Evolutionary conservation across 92 coral and sea anemone species (phyloP), one percentile per base, ranked within the genome.

Genomic region (Palythoa heliodiscus): DNA sequence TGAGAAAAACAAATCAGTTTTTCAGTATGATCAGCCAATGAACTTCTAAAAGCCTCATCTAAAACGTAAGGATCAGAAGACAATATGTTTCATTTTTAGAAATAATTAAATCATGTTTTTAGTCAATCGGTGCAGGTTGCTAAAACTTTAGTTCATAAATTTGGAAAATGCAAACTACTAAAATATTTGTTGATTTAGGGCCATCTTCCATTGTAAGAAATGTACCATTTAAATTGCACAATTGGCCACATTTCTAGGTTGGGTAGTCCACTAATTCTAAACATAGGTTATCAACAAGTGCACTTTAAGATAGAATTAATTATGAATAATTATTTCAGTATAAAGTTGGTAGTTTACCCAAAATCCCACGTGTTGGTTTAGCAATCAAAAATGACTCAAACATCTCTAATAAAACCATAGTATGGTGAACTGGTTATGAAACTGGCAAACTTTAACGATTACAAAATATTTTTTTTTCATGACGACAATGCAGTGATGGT

Each of bases 21-120:
- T 63, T 63, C 53, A 63, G 40, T 25, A 64, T 64, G 74, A 14
- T 23, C 84, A 64, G 72, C 84, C 48, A 37, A 66, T 64, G 72
- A 80, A 80, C 74, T 16, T 69, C 52, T 66, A 48, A 24, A 64
- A 64, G 74, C 84, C 84, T 80, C 84, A 80, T 40, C 84, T 80
- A 80, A 80, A 80, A 80, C 84, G 43, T 80, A 80, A 80, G 84
- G 84, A 80, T 66, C 61, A 67, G 61, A 61, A 78, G 35, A 78
- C 73, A 25, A 23, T 17, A 80, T 80, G 72, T 60, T 78, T 50
- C 72, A 47, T 61, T 60, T 61, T 78, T 54, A 66, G 37, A 61
- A 60, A 39, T 78, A 43, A 24, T 80, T 64, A 63, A n/a, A 63
- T 19, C 25, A 17, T n/a, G 4, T 63, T 63, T 63, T 63, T 7